A percentile compares a stretch with the other conserved stretches of the same genome.
These are phyloP conservation scores for Sorex maritimensis DNA, from an alignment of 2,797 vertebrate species.

Conservation along the genomic window DNA sequence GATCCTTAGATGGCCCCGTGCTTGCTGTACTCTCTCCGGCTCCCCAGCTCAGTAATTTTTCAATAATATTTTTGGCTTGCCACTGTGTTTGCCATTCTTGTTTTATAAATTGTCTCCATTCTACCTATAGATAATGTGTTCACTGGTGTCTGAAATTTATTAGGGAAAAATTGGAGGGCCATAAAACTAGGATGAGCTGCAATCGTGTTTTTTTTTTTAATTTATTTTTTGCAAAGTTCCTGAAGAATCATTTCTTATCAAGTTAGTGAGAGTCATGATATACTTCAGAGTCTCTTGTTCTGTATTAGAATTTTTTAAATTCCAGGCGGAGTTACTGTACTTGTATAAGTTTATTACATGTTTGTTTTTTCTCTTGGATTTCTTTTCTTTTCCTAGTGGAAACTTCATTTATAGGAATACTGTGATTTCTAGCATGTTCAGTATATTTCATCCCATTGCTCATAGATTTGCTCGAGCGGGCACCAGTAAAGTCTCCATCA, in stretches of 20 bases:
- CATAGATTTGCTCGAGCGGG: too few species aligned
- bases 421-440: background rate
- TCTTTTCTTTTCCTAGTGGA: background rate
- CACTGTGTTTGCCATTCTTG: background rate
- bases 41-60: background rate
- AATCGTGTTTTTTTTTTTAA: background rate
- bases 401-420: background rate
- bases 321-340: background rate
- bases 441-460: background rate
- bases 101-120: background rate
- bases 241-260: slow-evolving; percentile 20
- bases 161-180: background rate
- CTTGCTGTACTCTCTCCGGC: too few species aligned
- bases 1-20: too few species aligned
- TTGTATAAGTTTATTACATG: background rate
- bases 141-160: background rate
- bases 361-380: slow-evolving; percentile 32
- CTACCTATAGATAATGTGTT: background rate
- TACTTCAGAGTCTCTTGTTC: background rate
- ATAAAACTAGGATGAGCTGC: background rate
- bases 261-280: background rate
- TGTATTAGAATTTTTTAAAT: background rate
- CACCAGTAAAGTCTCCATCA: too few species aligned
- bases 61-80: background rate
- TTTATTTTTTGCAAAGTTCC: slow-evolving; percentile 14